Conservation (phyloP, 30 jellyfish, hydroid and myxozoan species). For the Morbakka virulenta region DNA sequence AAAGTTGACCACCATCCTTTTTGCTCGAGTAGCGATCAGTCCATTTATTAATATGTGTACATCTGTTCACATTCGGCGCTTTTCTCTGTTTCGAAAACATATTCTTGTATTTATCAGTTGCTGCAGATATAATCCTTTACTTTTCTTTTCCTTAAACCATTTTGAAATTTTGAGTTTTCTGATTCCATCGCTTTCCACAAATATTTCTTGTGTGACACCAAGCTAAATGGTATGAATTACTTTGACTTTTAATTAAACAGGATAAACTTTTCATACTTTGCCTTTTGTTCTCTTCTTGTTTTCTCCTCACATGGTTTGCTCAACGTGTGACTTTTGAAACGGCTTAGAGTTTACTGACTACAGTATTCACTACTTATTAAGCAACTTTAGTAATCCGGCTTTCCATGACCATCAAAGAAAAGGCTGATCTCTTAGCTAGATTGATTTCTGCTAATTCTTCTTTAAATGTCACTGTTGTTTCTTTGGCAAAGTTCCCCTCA, state of each 20-base stretch:
- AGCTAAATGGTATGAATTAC: neutral
- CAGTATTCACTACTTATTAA: too few species aligned
- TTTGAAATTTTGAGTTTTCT: neutral
- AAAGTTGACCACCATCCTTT: slow-evolving; percentile 4
- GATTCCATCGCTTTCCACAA: slow-evolving; percentile 12
- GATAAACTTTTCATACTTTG: neutral
- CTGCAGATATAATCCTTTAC: slow-evolving; percentile 9
- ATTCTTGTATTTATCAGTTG: slow-evolving; percentile 8
- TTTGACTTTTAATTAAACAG: slow-evolving; percentile 20
- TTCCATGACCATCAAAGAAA: too few species aligned
- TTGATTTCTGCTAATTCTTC: too few species aligned
- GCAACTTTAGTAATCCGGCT: too few species aligned
- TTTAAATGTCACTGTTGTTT: too few species aligned
- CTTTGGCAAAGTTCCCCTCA: too few species aligned
- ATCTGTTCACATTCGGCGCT: slow-evolving; percentile 13
- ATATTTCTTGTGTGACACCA: slow-evolving; percentile 33
- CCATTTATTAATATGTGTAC: neutral
- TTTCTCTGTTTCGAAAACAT: slow-evolving; percentile 4
- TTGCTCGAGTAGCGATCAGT: slow-evolving; percentile 6
- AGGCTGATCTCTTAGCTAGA: too few species aligned
- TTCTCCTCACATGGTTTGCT: too few species aligned
- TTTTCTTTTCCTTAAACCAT: slow-evolving; percentile 13
- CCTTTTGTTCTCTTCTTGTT: neutral
- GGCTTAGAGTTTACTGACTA: too few species aligned
- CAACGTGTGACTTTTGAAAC: too few species aligned